phyloP scores from a whole-genome alignment of 2,888 invertebrate species.

The Bhutanitis thaidina region DNA sequence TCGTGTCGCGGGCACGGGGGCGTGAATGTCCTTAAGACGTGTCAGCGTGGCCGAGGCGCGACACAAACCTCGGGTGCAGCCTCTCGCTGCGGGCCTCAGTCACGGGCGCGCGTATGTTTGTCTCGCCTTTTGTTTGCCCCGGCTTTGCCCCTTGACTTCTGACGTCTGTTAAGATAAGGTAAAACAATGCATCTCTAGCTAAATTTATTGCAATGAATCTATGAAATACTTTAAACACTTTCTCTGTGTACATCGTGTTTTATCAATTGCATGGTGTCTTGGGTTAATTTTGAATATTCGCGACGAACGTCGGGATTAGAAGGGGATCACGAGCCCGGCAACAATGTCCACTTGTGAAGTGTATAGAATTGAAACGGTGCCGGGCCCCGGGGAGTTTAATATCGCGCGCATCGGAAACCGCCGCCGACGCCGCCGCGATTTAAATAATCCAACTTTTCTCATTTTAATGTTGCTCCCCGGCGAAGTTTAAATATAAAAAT shows the following conservation, averaged over 20 bases:
- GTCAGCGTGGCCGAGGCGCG: too few relatives aligned
- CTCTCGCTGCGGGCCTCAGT: neutral
- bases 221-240: too few relatives aligned
- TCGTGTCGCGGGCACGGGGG: conserved; percentile 23
- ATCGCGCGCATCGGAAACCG: conserved; percentile 39
- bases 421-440: conserved; percentile 33
- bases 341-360: conserved; percentile 33
- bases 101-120: neutral
- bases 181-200: too few relatives aligned
- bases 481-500: conserved; percentile 79
- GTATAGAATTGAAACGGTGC: conserved; percentile 41
- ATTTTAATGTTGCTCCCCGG: conserved; percentile 73
- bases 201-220: too few relatives aligned
- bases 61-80: too few relatives aligned
- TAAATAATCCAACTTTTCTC: conserved; percentile 72
- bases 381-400: conserved; percentile 42
- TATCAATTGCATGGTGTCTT: neutral
- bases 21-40: conserved; percentile 21
- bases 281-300: conserved; percentile 6
- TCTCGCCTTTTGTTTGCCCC: too few relatives aligned
- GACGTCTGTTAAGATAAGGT: too few relatives aligned
- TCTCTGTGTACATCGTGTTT: too few relatives aligned
- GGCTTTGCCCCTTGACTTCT: too few relatives aligned
- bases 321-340: conserved; percentile 8
- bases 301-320: conserved; percentile 4